Conservation (phyloP, 2,113 vertebrate genomes). For the Zeus faber region DNA sequence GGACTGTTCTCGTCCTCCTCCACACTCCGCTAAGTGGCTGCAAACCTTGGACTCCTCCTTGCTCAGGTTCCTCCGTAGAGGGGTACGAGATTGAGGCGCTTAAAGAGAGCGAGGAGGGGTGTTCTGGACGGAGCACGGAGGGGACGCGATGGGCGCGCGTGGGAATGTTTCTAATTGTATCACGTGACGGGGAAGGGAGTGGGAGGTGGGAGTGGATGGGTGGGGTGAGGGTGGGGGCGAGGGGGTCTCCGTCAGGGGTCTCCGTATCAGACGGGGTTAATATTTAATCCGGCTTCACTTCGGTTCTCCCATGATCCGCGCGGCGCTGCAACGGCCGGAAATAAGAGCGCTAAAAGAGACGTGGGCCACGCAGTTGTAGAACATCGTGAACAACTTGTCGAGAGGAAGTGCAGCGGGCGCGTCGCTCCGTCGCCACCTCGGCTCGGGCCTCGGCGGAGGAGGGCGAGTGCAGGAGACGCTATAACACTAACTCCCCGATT, state of each 20-base stretch:
- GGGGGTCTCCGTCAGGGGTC: constrained; percentile 76
- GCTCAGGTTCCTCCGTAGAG: constrained; percentile 99
- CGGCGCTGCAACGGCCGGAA: constrained; percentile 26
- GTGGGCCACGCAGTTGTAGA: too few species aligned
- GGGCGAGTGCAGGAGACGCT: too few species aligned
- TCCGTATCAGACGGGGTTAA: constrained; percentile 76
- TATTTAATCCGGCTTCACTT: constrained; percentile 73
- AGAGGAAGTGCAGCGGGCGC: too few species aligned
- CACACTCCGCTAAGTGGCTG: constrained; percentile 97
- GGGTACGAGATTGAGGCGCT: constrained; percentile 82
- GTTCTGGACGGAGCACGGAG: constrained; percentile 62
- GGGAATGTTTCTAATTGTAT: constrained; percentile 92
- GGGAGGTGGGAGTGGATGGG: constrained; percentile 58
- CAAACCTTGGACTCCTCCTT: constrained; percentile 95
- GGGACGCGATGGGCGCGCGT: constrained; percentile 85
- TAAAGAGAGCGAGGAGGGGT: neutral
- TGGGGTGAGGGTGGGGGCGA: neutral
- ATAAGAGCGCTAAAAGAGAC: constrained; percentile 24
- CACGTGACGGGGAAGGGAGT: constrained; percentile 72
- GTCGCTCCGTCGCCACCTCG: too few species aligned
- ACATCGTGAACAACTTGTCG: too few species aligned
- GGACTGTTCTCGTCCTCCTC: constrained; percentile 43
- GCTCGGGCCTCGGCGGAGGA: too few species aligned
- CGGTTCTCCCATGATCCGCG: too few species aligned
- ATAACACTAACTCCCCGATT: too few species aligned